Base-by-base conservation (phyloP, 2,113 vertebrate genomes). In the Coturnix japonica region DNA sequence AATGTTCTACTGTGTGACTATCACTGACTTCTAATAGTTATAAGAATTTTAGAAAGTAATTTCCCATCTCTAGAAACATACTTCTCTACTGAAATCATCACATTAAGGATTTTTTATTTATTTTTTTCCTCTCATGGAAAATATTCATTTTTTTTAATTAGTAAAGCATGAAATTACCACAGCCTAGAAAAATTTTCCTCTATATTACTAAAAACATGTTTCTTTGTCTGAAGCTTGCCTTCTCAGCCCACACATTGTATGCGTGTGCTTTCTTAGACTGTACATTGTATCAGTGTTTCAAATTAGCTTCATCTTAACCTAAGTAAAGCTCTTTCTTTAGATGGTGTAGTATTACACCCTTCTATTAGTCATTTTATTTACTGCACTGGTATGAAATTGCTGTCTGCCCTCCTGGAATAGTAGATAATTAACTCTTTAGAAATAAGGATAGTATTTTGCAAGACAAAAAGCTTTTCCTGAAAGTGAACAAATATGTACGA, bases 351-450 rank as follows among this genome's bases (percentile, higher is more conserved):
- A 93, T 97, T 96, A 92, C 79, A 91, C 43, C 71, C 54, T 47
- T 85, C 81, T 91, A 95, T 94, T 89, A 89, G 86, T 94, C 84
- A 76, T 89, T 91, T 94, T 93, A 95, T 94, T 95, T 95, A 81
- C 71, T 96, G 72, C 77, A 89, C 43, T 60, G 35, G 63, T 88
- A 95, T 89, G 59, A 87, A 97, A 95, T 87, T 84, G 66, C 53
- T 94, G 69, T 69, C 60, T 89, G 73, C 31, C 61, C 61, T 94
- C 60, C 75, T 61, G 53, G 86, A 89, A 85, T 37, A 95, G 84
- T 92, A 95, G 95, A 94, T 95, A 90, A 97, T 95, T 95, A 95
- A 96, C 89, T 95, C 54, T 86, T 96, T 81, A 96, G 78, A 93
- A 95, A 89, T 80, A 82, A 87, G 26, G 59, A 67, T 79, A 88